Conservation (phyloP, 1,140 invertebrate species). For the Drosophila cardini region DNA sequence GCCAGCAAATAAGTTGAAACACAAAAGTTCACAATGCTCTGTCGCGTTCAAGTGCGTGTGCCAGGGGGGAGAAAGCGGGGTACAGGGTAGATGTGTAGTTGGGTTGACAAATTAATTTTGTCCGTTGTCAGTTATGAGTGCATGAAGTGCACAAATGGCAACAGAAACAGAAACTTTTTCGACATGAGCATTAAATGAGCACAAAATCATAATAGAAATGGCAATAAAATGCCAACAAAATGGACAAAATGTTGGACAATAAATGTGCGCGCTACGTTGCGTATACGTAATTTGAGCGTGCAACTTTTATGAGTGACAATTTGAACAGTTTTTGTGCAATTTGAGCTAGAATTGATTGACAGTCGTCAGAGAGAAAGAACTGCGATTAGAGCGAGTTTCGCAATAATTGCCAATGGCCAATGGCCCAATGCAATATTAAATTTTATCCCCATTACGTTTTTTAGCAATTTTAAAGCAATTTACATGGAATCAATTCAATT, state of each 20-base stretch:
- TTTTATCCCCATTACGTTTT: not conserved
- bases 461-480: not conserved
- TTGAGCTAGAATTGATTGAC: slow-evolving; percentile 21
- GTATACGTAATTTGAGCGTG: slow-evolving; percentile 73
- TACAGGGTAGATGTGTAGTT: not conserved
- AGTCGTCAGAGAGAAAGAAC: slow-evolving; percentile 3
- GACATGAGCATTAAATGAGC: slow-evolving; percentile 41
- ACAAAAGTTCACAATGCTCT: slow-evolving; percentile 54
- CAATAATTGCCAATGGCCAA: not conserved
- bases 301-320: slow-evolving; percentile 81
- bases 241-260: slow-evolving; percentile 42
- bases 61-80: not conserved
- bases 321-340: slow-evolving; percentile 59
- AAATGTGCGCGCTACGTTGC: slow-evolving; percentile 71
- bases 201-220: slow-evolving; percentile 47
- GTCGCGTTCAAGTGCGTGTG: slow-evolving; percentile 12
- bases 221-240: slow-evolving; percentile 22
- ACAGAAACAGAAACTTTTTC: slow-evolving; percentile 46
- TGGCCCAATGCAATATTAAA: not conserved
- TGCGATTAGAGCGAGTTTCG: slow-evolving; percentile 13
- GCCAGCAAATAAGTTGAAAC: slow-evolving; percentile 74
- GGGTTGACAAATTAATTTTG: slow-evolving; percentile 68
- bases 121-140: slow-evolving; percentile 72
- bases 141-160: slow-evolving; percentile 39
- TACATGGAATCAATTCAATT: not conserved